Conservation (phyloP, 2,113 vertebrate genomes). For the Trogon melanurus region DNA sequence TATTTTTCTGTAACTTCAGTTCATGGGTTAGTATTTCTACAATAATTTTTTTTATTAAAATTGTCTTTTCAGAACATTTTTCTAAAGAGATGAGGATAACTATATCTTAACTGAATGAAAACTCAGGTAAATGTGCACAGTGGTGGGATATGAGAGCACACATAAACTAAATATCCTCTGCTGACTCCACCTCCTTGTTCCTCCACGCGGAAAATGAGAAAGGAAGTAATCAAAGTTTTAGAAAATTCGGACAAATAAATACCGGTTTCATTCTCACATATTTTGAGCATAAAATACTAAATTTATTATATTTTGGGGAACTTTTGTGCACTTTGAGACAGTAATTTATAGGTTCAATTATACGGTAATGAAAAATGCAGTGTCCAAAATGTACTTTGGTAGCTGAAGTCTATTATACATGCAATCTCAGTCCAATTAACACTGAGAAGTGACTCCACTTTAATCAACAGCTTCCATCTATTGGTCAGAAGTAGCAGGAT, state of each 20-base stretch:
- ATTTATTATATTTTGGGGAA: not conserved
- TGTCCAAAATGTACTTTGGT: not conserved
- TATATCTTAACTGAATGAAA: not conserved
- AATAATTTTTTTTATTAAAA: not conserved
- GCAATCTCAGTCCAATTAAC: slow-evolving; percentile 20
- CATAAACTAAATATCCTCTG: not conserved
- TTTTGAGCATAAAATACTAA: not conserved
- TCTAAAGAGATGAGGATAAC: not conserved
- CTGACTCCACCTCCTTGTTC: not conserved
- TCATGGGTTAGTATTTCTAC: not conserved
- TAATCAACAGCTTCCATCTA: not conserved
- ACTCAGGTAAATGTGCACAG: not conserved
- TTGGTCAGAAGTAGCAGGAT: slow-evolving; percentile 3
- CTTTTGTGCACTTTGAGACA: not conserved
- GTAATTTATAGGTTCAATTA: slow-evolving; percentile 14
- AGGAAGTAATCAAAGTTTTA: not conserved
- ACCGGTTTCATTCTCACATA: not conserved
- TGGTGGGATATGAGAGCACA: not conserved
- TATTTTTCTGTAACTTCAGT: not conserved
- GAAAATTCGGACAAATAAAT: not conserved
- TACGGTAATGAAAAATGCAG: slow-evolving; percentile 18
- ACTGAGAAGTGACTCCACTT: slow-evolving; percentile 1
- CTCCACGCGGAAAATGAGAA: not conserved
- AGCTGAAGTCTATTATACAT: not conserved
- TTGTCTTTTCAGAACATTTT: not conserved